phyloP scores from a whole-genome alignment of 1,140 invertebrate genomes.

The Sarcophaga bullata region DNA sequence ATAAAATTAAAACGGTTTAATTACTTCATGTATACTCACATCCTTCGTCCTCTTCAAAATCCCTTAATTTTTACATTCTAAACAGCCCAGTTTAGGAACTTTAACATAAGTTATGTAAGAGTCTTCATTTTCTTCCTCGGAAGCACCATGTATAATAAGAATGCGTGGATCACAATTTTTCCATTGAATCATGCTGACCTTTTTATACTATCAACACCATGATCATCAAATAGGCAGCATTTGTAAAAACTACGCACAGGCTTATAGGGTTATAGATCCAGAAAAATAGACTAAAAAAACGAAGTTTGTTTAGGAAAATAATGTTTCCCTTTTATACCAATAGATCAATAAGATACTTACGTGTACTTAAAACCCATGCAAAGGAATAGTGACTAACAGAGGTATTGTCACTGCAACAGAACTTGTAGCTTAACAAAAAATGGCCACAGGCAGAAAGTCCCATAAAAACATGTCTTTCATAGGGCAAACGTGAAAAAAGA shows the following conservation, averaged over 20 bases:
- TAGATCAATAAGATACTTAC: slow-evolving; percentile 49
- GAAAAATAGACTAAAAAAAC: slow-evolving; percentile 55
- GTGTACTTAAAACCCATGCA: slow-evolving; percentile 63
- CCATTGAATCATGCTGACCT: slow-evolving; percentile 72
- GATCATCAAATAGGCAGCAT: slow-evolving; percentile 70
- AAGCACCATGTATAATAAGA: slow-evolving; percentile 69
- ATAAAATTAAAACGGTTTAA: neutral
- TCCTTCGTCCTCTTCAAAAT: slow-evolving; percentile 53
- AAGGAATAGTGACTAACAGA: slow-evolving; percentile 60
- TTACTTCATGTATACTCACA: neutral
- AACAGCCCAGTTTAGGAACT: slow-evolving; percentile 65
- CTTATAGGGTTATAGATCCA: slow-evolving; percentile 64
- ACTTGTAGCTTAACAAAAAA: slow-evolving; percentile 89
- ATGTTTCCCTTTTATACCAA: neutral
- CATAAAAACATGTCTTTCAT: slow-evolving; percentile 83
- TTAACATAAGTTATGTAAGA: slow-evolving; percentile 64
- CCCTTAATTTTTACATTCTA: slow-evolving; percentile 62
- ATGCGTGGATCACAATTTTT: slow-evolving; percentile 69
- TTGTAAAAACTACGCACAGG: slow-evolving; percentile 57
- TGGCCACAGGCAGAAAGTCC: slow-evolving; percentile 93
- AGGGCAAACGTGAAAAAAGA: slow-evolving; percentile 52
- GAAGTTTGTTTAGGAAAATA: neutral
- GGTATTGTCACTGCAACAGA: slow-evolving; percentile 68
- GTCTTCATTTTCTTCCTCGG: slow-evolving; percentile 62
- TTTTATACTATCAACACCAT: slow-evolving; percentile 70